Evolutionary conservation across 1,140 invertebrate genomes (phyloP).

Genomic region (Oryctes rhinoceros): DNA sequence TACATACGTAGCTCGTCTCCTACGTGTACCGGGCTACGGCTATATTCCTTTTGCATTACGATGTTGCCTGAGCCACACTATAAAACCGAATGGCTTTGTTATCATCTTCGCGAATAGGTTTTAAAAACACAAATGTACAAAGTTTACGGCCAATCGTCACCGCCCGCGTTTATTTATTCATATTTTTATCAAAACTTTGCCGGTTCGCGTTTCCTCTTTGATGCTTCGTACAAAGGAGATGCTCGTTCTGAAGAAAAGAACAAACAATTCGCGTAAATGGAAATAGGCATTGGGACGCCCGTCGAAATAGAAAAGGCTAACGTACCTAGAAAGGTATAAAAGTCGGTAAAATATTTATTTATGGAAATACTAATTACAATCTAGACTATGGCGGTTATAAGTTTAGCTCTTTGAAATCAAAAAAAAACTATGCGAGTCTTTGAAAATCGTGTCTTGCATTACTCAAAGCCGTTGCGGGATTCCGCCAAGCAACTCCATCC

Average conservation of each 20-base stretch:
- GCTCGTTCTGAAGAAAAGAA: background rate
- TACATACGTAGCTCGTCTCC: background rate
- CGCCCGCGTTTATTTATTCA: conserved; percentile 22
- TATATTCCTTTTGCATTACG: conserved; percentile 40
- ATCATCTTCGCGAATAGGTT: conserved; percentile 38
- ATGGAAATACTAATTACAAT: too few species aligned
- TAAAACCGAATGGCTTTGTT: conserved; percentile 42
- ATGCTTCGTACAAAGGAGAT: background rate
- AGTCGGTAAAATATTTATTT: too few species aligned
- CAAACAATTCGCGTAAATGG: too few species aligned
- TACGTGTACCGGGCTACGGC: background rate
- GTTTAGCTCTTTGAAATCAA: too few species aligned
- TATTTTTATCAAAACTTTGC: conserved; percentile 20
- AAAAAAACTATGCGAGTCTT: too few species aligned
- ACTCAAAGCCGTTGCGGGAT: too few species aligned
- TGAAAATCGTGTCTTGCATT: too few species aligned
- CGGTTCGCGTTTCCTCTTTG: background rate
- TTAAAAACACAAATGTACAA: conserved; percentile 40
- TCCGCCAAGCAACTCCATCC: too few species aligned
- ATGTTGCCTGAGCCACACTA: conserved; percentile 33
- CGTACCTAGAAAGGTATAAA: too few species aligned
- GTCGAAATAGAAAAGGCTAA: too few species aligned
- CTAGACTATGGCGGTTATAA: too few species aligned
- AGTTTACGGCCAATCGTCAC: conserved; percentile 31
- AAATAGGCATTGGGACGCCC: too few species aligned